phyloP scores from a whole-genome alignment of 2,113 vertebrate species.

The Nanorana parkeri region DNA sequence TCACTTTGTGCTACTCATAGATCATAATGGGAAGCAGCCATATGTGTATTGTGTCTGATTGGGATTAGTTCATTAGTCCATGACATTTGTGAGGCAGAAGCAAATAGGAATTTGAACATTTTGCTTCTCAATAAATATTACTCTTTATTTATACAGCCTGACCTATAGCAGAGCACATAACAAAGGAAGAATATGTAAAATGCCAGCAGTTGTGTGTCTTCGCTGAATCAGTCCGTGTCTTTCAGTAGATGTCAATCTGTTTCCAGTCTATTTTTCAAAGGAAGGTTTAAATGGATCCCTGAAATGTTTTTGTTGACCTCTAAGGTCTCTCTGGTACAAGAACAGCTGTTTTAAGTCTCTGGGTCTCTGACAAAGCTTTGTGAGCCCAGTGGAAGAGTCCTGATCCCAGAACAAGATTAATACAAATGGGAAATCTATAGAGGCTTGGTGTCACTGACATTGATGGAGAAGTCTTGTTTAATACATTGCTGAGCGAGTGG shows the following conservation, averaged over 20 bases:
- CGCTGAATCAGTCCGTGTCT: neutral
- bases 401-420: slow-evolving; percentile 33
- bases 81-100: no score
- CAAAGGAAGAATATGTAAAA: neutral
- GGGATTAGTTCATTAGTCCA: no score
- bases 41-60: no score
- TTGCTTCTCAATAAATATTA: no score
- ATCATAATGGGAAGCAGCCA: no score
- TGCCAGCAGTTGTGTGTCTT: slow-evolving; percentile 13
- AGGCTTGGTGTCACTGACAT: neutral
- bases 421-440: slow-evolving; percentile 30
- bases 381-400: neutral
- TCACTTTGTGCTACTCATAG: no score
- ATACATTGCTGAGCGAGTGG: slow-evolving; percentile 3
- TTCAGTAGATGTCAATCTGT: slow-evolving; percentile 33
- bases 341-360: slow-evolving; percentile 47
- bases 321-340: neutral
- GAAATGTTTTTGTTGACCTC: slow-evolving; percentile 42
- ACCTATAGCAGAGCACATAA: no score
- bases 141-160: no score
- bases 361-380: slow-evolving; percentile 30
- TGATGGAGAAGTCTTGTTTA: slow-evolving; percentile 12
- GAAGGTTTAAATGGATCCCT: slow-evolving; percentile 26
- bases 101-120: no score
- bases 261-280: slow-evolving; percentile 34